A percentile compares a stretch with the other conserved stretches of the same genome.
Evolutionary conservation across 1,140 invertebrate genomes (phyloP).

Genomic region (Triops cancriformis): DNA sequence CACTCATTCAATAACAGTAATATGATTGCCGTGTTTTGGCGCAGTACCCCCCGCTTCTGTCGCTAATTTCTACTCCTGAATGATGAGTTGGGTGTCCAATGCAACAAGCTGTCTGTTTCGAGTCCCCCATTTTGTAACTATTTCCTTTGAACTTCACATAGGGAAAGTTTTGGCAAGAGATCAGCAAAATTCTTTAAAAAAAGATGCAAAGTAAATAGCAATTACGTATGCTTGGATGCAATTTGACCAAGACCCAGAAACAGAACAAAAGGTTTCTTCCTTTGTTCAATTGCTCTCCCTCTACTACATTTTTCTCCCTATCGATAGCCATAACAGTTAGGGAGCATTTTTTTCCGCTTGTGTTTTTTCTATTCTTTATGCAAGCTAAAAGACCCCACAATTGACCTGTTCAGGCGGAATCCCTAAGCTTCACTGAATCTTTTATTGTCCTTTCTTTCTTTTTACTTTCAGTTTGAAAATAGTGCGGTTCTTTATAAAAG

Average conservation of each 20-base stretch:
- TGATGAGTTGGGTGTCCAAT: not conserved
- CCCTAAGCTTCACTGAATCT: constrained; percentile 13
- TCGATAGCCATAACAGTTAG: constrained; percentile 5
- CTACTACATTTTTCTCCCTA: not conserved
- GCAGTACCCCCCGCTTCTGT: not conserved
- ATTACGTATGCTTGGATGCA: not conserved
- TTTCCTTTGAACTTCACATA: not conserved
- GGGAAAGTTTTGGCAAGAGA: not conserved
- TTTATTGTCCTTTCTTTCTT: constrained; percentile 14
- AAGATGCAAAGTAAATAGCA: not conserved
- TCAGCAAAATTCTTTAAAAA: not conserved
- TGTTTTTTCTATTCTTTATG: constrained; percentile 2
- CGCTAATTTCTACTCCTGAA: not conserved
- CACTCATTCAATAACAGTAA: not conserved
- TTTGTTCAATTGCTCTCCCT: not conserved
- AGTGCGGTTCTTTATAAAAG: too few species aligned
- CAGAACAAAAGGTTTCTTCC: not conserved
- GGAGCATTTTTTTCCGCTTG: not conserved
- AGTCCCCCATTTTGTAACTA: not conserved
- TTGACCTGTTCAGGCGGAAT: constrained; percentile 12
- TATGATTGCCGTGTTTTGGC: not conserved
- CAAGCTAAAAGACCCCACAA: not conserved
- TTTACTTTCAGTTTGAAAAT: not conserved
- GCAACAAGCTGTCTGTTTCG: not conserved
- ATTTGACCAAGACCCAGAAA: not conserved